phyloP scores from a whole-genome alignment of 2,113 vertebrate species.

The Pseudorasbora parva region DNA sequence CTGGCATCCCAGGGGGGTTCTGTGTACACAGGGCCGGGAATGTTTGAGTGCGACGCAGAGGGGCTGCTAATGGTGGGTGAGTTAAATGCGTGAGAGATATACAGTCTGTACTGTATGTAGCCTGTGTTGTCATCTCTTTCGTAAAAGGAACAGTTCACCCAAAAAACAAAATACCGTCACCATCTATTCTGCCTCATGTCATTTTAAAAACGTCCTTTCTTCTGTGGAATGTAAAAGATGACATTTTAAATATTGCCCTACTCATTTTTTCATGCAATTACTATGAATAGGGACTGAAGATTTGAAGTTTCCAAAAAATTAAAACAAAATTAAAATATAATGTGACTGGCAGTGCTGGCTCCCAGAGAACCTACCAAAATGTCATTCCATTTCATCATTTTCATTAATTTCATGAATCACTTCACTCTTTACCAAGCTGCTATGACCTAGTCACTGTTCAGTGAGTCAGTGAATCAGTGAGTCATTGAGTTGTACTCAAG shows the following conservation, averaged over 20 bases:
- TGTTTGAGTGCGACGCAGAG: conserved; percentile 56
- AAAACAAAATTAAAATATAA: too few relatives aligned
- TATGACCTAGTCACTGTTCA: too few relatives aligned
- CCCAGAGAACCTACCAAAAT: too few relatives aligned
- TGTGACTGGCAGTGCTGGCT: too few relatives aligned
- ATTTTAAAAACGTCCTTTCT: background rate
- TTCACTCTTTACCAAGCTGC: background rate
- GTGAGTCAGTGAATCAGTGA: background rate
- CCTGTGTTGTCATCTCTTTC: background rate
- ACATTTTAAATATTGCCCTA: background rate
- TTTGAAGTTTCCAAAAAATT: too few relatives aligned
- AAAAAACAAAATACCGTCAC: background rate
- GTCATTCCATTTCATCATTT: too few relatives aligned
- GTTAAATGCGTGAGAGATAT: background rate
- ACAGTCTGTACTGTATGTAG: background rate
- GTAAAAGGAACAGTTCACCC: background rate
- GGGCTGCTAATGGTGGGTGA: conserved; percentile 30
- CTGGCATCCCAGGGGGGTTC: conserved; percentile 59
- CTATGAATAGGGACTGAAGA: background rate
- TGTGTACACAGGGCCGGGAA: conserved; percentile 35
- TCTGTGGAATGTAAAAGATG: background rate
- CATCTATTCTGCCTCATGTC: background rate
- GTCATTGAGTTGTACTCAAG: background rate
- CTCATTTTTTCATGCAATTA: background rate
- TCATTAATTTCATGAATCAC: too few relatives aligned